phyloP scores from a whole-genome alignment of 2,888 invertebrate species.

The Chymomyza caudatula region DNA sequence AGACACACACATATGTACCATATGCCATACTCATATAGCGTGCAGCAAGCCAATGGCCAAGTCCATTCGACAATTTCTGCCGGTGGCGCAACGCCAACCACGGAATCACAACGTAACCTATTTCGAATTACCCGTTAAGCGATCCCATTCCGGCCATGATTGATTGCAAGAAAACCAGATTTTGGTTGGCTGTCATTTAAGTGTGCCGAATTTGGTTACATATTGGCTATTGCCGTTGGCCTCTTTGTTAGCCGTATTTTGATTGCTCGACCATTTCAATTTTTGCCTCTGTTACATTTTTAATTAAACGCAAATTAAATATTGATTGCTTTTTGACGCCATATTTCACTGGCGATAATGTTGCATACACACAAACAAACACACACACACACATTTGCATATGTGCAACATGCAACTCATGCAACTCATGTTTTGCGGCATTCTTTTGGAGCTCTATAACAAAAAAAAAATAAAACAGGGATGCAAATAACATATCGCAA shows the following conservation, averaged over 20 bases:
- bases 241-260: not conserved
- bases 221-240: not conserved
- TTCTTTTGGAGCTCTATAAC: conserved; percentile 14
- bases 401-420: not conserved
- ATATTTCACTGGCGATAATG: conserved; percentile 42
- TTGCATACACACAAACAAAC: not conserved
- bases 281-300: conserved; percentile 55
- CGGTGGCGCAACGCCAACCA: conserved; percentile 31
- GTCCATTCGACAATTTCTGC: conserved; percentile 18
- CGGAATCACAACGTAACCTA: conserved; percentile 63
- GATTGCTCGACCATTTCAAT: conserved; percentile 50
- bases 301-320: conserved; percentile 68
- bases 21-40: too few relatives aligned
- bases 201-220: conserved; percentile 2
- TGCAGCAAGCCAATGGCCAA: too few relatives aligned
- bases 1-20: not conserved
- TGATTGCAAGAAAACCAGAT: conserved; percentile 71
- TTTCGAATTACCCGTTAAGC: conserved; percentile 58
- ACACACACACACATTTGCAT: not conserved
- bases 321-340: conserved; percentile 64
- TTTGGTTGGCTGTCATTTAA: conserved; percentile 67
- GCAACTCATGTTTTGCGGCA: conserved; percentile 8
- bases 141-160: conserved; percentile 43
- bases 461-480: not conserved
- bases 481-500: conserved; percentile 30